Conservation (phyloP, 2,113 vertebrate species). For the Nothoprocta perdicaria region DNA sequence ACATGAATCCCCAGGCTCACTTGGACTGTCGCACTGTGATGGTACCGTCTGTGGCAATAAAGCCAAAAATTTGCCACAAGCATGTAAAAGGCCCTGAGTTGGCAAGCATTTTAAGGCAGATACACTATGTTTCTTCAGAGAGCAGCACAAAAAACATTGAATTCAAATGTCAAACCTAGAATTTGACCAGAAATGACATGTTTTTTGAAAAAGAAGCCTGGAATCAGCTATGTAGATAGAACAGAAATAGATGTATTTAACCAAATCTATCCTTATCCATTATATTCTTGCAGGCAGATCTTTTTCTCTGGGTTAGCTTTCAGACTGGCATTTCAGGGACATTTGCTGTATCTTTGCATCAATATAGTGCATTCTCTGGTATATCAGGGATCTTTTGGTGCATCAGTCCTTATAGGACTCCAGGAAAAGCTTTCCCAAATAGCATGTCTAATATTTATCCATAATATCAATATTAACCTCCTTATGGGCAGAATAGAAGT, state of each 20-base stretch:
- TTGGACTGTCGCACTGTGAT: not conserved
- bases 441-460: not conserved
- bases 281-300: not conserved
- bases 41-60: not conserved
- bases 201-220: not conserved
- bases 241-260: fast-evolving
- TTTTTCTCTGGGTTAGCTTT: not conserved
- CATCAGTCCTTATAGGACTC: not conserved
- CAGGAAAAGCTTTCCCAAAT: not conserved
- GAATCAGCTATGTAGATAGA: not conserved
- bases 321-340: not conserved
- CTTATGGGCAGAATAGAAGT: not conserved
- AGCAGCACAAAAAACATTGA: not conserved
- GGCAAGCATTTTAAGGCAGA: not conserved
- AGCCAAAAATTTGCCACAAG: not conserved
- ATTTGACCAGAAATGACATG: not conserved
- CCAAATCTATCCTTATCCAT: not conserved
- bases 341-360: not conserved
- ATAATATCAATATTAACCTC: not conserved
- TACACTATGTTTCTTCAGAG: not conserved
- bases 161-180: not conserved
- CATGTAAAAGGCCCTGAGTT: not conserved
- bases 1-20: not conserved
- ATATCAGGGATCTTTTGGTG: not conserved
- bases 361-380: not conserved